Evolutionary conservation across 2,888 invertebrate genomes (phyloP).

Genomic region (Agonum fuliginosum): DNA sequence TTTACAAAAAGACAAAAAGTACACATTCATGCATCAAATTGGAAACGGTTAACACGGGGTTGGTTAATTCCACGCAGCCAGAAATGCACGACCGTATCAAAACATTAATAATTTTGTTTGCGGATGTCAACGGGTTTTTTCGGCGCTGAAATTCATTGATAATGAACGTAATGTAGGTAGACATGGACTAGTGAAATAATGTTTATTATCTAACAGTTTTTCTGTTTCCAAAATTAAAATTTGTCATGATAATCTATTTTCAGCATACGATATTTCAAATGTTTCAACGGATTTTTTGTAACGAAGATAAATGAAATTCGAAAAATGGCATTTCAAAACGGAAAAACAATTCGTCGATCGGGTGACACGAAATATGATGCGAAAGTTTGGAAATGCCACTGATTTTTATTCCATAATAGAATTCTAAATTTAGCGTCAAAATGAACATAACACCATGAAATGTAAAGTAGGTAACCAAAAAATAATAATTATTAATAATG

Average conservation of each 20-base stretch:
- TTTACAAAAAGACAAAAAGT: conserved; percentile 26
- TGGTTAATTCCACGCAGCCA: conserved; percentile 8
- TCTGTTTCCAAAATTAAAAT: conserved; percentile 22
- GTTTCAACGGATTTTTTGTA: conserved; percentile 4
- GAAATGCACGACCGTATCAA: neutral
- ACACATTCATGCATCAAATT: conserved; percentile 9
- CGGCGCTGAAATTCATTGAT: conserved; percentile 32
- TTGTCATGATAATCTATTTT: conserved; percentile 24
- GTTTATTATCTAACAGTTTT: conserved; percentile 13
- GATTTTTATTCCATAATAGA: too few species aligned
- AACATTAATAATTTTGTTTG: conserved; percentile 49
- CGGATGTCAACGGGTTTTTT: conserved; percentile 34
- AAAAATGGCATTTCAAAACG: too few species aligned
- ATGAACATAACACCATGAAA: too few species aligned
- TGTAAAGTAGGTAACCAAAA: too few species aligned
- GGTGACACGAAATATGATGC: too few species aligned
- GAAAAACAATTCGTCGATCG: too few species aligned
- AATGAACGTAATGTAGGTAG: conserved; percentile 27
- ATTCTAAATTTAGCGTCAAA: too few species aligned
- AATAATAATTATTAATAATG: too few species aligned
- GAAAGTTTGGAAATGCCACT: too few species aligned
- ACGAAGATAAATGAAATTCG: conserved; percentile 24
- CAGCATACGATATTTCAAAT: neutral
- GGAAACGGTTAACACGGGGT: conserved; percentile 9
- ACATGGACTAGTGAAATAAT: neutral